A percentile compares a stretch with the other conserved stretches of the same genome.
Conservation (phyloP, 2,797 vertebrate genomes). For the Pteropus rufus region DNA sequence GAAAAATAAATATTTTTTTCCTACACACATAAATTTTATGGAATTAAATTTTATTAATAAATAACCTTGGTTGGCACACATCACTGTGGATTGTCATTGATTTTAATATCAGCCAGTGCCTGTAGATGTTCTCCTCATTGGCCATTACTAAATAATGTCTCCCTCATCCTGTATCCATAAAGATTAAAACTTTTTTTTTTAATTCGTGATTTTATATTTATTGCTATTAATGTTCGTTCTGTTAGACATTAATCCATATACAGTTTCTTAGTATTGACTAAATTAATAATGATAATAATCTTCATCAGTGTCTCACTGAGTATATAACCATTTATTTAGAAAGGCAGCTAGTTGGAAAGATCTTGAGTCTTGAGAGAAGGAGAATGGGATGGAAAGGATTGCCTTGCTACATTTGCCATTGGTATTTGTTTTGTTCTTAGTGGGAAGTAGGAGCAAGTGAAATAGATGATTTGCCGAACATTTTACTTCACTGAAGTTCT, state of each 20-base stretch:
- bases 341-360: neutral
- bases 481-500: neutral
- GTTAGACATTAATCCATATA: neutral
- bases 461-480: neutral
- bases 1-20: neutral
- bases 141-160: slow-evolving; percentile 10
- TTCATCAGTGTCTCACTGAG: slow-evolving; percentile 28
- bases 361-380: neutral
- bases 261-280: neutral
- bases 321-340: neutral
- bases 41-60: neutral
- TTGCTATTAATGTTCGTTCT: slow-evolving; percentile 23
- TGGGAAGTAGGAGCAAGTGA: neutral
- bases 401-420: neutral
- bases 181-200: neutral
- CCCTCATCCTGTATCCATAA: neutral
- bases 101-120: neutral
- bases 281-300: slow-evolving; percentile 26
- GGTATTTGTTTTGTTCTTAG: neutral
- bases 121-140: neutral
- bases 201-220: neutral
- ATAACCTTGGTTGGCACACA: neutral
- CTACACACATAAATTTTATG: neutral
- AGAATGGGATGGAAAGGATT: neutral
- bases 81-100: neutral